These are phyloP conservation scores for Apostichopus leukothele DNA, from an alignment of 53 echinoderm and acorn worm genomes.

Conservation along the genomic window DNA sequence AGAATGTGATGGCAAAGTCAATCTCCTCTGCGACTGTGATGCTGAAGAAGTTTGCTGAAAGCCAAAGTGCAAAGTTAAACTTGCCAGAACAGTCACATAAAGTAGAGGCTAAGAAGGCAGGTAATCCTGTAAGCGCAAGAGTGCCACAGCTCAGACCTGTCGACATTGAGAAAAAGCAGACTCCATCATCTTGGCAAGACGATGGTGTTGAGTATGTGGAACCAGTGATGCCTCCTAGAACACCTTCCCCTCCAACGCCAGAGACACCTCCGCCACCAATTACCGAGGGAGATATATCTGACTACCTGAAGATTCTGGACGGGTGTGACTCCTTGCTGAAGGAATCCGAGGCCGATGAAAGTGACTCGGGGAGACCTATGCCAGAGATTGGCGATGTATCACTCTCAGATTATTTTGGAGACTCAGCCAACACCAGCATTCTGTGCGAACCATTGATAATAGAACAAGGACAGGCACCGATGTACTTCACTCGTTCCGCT, in stretches of 20 bases:
- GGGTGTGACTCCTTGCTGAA: constrained; percentile 19
- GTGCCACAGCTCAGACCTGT: not conserved
- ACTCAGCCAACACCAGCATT: constrained; percentile 57
- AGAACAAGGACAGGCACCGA: constrained; percentile 59
- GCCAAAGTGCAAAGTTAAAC: not conserved
- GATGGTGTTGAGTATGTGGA: constrained; percentile 37
- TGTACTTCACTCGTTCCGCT: constrained; percentile 55
- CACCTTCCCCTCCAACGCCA: constrained; percentile 1
- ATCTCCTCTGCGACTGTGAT: constrained; percentile 2
- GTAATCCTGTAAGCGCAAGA: not conserved
- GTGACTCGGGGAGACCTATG: not conserved
- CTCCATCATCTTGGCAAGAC: constrained; percentile 6
- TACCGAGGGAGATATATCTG: constrained; percentile 68
- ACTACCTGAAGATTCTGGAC: constrained; percentile 61
- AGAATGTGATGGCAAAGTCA: not conserved
- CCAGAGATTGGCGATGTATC: constrained; percentile 29
- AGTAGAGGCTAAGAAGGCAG: not conserved
- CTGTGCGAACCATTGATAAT: constrained; percentile 64
- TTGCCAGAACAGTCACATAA: not conserved
- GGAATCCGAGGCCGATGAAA: constrained; percentile 32
- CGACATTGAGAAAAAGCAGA: not conserved
- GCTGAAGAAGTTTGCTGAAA: constrained; percentile 21
- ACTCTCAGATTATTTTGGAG: constrained; percentile 63
- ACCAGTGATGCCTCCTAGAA: constrained; percentile 1
- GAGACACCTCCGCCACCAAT: constrained; percentile 48